Percentiles rank a stretch among this genome's conserved stretches.
Evolutionary conservation across 2,888 invertebrate species (phyloP).

Genomic region (Cheilosia vulpina): DNA sequence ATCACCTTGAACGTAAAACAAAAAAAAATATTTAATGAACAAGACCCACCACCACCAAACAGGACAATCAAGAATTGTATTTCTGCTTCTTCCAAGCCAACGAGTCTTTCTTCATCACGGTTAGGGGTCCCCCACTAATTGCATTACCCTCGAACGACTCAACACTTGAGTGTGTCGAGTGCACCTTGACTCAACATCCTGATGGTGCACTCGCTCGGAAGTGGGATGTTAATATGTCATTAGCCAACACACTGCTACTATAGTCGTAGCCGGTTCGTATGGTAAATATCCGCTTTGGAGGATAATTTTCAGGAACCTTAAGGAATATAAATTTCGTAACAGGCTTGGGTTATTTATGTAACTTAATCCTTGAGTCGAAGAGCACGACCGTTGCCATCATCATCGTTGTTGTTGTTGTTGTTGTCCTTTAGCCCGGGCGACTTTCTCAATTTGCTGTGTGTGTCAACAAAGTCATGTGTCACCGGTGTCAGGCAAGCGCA

Average conservation of each 20-base stretch:
- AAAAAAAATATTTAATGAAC: background rate
- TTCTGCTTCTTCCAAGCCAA: constrained; percentile 49
- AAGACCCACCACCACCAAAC: constrained; percentile 17
- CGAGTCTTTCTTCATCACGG: constrained; percentile 34
- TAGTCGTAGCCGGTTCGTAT: constrained; percentile 9
- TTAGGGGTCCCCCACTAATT: constrained; percentile 55
- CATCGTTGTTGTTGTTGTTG: constrained; percentile 14
- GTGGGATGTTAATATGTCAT: constrained; percentile 67
- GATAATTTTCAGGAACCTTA: constrained; percentile 59
- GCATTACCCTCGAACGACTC: constrained; percentile 61
- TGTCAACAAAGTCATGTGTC: constrained; percentile 75
- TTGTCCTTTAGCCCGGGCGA: constrained; percentile 47
- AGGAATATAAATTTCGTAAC: constrained; percentile 42
- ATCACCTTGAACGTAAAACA: background rate
- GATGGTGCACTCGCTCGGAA: constrained; percentile 60
- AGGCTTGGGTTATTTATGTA: constrained; percentile 68
- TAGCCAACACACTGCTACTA: constrained; percentile 49
- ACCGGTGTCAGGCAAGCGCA: constrained; percentile 57
- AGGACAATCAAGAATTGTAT: constrained; percentile 44
- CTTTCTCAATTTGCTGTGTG: constrained; percentile 64
- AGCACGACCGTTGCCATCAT: constrained; percentile 46
- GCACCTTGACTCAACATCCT: constrained; percentile 68
- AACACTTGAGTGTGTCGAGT: constrained; percentile 38
- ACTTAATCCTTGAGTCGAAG: constrained; percentile 65
- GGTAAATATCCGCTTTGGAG: constrained; percentile 65